phyloP scores from a whole-genome alignment of 2,113 vertebrate species.

The Macquaria ambigua region DNA sequence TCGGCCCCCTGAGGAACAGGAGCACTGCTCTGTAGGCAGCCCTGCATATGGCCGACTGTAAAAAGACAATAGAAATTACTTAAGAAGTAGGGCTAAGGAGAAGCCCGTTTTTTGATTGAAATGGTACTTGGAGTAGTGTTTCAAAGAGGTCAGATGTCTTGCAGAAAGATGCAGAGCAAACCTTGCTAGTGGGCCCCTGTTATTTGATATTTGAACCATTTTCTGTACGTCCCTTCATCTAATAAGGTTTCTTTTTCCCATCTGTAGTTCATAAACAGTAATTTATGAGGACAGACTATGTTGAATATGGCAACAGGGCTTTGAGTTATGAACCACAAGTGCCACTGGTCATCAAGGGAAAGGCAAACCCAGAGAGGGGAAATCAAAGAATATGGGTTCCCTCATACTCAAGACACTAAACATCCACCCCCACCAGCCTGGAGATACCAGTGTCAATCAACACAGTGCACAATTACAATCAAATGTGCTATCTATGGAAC shows the following conservation, averaged over 20 bases:
- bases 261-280: background rate
- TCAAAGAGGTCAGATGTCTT: conserved; percentile 4
- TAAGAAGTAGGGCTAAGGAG: conserved; percentile 32
- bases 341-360: background rate
- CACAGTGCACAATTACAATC: conserved; percentile 70
- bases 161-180: conserved; percentile 4
- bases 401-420: conserved; percentile 11
- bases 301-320: background rate
- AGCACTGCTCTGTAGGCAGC: conserved; percentile 22
- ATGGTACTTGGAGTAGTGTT: conserved; percentile 29
- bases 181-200: background rate
- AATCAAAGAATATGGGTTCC: conserved; percentile 10
- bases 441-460: conserved; percentile 72
- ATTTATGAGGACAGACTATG: background rate
- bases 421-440: conserved; percentile 28
- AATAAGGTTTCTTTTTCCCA: background rate
- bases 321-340: conserved; percentile 12
- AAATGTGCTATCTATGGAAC: conserved; percentile 73
- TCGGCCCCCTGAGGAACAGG: conserved; percentile 22
- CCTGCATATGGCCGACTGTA: conserved; percentile 36
- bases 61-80: conserved; percentile 50
- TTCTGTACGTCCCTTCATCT: background rate
- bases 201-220: conserved; percentile 30
- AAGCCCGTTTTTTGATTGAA: conserved; percentile 26
- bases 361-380: background rate